Evolutionary conservation across 2,113 vertebrate genomes (phyloP).

Genomic region (Apus apus): DNA sequence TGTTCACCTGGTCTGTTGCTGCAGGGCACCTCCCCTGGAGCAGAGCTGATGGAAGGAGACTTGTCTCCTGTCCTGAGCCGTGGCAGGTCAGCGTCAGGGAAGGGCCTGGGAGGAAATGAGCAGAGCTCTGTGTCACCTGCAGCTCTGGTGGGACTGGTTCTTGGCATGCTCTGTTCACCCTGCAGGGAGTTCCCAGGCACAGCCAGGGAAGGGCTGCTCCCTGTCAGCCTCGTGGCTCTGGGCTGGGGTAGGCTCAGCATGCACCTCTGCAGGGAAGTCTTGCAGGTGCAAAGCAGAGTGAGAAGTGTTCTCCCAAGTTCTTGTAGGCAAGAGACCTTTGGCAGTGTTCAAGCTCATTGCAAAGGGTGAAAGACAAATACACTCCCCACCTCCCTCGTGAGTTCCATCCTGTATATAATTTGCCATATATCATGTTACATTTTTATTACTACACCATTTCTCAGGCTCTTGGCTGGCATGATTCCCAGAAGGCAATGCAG

Average conservation of each 20-base stretch:
- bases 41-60: background rate
- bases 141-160: background rate
- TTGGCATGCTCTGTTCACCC: background rate
- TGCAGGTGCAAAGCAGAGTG: background rate
- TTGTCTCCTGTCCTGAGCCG: background rate
- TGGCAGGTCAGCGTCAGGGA: background rate
- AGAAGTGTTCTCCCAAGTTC: background rate
- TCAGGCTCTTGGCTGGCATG: constrained; percentile 17
- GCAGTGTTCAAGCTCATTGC: background rate
- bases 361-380: background rate
- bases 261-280: background rate
- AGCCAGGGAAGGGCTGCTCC: background rate
- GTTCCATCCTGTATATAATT: constrained; percentile 2
- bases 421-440: background rate
- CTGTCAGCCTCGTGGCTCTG: fast-evolving
- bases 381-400: background rate
- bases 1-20: no score
- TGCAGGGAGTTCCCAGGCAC: background rate
- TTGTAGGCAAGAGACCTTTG: background rate
- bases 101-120: background rate
- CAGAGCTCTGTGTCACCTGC: background rate
- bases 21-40: background rate
- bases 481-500: constrained; percentile 39
- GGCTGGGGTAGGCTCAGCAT: background rate
- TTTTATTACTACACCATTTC: background rate